Conservation (phyloP, 2,888 invertebrate species). For the Tetheella fluctuosa region DNA sequence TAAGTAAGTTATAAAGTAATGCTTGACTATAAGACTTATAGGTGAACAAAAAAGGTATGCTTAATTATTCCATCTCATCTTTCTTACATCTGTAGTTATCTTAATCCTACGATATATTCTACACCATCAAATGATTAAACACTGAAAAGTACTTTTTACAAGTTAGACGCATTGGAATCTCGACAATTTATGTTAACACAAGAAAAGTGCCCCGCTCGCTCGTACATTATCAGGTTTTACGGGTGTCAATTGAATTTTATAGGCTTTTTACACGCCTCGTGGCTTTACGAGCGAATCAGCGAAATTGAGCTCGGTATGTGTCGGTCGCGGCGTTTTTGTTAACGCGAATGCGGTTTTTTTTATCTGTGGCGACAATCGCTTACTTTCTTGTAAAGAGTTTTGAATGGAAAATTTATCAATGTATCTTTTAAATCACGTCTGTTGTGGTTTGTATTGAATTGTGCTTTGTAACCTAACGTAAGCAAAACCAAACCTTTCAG, state of each 20-base stretch:
- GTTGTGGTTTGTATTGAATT: not conserved
- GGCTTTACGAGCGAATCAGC: constrained; percentile 69
- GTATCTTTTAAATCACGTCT: not conserved
- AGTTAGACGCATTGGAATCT: constrained; percentile 33
- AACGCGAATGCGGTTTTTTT: constrained; percentile 33
- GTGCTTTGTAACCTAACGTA: not conserved
- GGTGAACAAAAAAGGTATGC: not conserved
- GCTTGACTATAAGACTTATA: not conserved
- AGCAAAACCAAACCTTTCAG: not conserved
- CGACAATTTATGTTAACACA: constrained; percentile 52
- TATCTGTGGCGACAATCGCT: constrained; percentile 14
- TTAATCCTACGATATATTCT: not conserved
- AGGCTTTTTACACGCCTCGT: constrained; percentile 67
- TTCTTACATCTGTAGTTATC: not conserved
- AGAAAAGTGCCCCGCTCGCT: constrained; percentile 35
- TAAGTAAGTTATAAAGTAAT: not conserved
- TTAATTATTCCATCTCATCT: not conserved
- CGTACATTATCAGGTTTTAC: constrained; percentile 59
- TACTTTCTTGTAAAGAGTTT: not conserved
- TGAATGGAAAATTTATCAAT: not conserved
- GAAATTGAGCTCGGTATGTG: constrained; percentile 55
- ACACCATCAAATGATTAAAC: constrained; percentile 7
- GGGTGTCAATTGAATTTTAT: constrained; percentile 78
- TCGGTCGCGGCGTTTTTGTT: constrained; percentile 22
- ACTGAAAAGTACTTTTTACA: constrained; percentile 1